Evolutionary conservation across 35 echinoderm and acorn worm species (phyloP), one percentile per base, ranked within the genome.

Genomic region (Ophioderma brevispina): DNA sequence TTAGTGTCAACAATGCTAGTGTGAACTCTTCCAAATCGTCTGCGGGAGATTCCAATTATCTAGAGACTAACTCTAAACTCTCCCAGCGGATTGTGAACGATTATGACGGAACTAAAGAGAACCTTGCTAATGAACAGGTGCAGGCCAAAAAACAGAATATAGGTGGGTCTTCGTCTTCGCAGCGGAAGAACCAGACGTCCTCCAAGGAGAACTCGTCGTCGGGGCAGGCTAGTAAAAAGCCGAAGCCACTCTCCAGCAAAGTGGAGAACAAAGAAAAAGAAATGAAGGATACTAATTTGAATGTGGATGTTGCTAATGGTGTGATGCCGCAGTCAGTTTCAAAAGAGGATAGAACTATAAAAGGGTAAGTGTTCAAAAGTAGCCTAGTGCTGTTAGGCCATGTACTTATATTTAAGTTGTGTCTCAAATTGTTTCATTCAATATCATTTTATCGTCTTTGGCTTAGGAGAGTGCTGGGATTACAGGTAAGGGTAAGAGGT

Each of bases 221-320:
- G 13, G 75, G 77, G 15, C 40, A 82, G 82, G 89, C 86, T 5
- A 84, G 78, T 76, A 92, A 88, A 64, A 89, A 84, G 78, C 81
- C 78, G 1, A 46, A 94, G 70, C 55, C 89, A 31, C 77, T 94
- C 31, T 85, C 95, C 17, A 91, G 88, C 42, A 97, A 97, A 86
- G 84, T 97, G 36, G 95, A 97, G 75, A 97, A 97, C 76, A 97
- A 97, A 77, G 95, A 97, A 31, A 95, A 92, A 35, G 94, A 95
- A n/a, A 30, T 30, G 17, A 97, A 92, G 10, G 88, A 94, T 40
- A 94, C 89, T 18, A 93, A 90, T 28, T 76, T 93, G 19, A 93
- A 87, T 56, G 86, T 82, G 11, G 86, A 94, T 39, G 56, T 94
- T 56, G 84, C 92, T 36, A 94, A 94, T 76, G 93, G 93, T 50